A percentile compares a stretch with the other conserved stretches of the same genome.
Evolutionary conservation across 1,140 invertebrate genomes (phyloP).

Genomic region (Bombus confusus): DNA sequence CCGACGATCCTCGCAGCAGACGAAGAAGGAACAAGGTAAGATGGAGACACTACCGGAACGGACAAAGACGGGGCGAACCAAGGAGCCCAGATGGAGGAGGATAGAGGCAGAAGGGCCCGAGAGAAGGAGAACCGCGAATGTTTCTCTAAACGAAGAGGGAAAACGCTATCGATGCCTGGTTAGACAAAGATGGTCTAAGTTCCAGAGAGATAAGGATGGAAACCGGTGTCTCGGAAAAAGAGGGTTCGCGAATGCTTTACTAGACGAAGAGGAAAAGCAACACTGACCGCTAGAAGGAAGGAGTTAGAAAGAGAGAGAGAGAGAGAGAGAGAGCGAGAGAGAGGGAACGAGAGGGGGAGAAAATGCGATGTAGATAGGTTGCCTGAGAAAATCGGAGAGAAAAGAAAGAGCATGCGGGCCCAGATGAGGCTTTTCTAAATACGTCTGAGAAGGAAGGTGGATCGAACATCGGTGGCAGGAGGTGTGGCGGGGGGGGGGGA

Average conservation of each 20-base stretch:
- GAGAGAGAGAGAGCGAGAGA: slow-evolving; percentile 70
- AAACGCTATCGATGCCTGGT: not conserved
- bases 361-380: slow-evolving; percentile 43
- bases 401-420: slow-evolving; percentile 48
- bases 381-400: slow-evolving; percentile 1
- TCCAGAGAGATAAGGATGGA: not conserved
- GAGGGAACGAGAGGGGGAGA: slow-evolving; percentile 50
- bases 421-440: not conserved
- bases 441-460: slow-evolving; percentile 17
- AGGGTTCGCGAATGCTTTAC: slow-evolving; percentile 31
- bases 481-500: not conserved
- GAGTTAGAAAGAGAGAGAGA: not conserved
- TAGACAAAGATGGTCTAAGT: not conserved
- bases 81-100: slow-evolving; percentile 67
- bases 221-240: slow-evolving; percentile 71
- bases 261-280: slow-evolving; percentile 21
- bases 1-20: not conserved
- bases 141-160: slow-evolving; percentile 5
- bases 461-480: not conserved
- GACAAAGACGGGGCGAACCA: slow-evolving; percentile 70
- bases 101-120: slow-evolving; percentile 69
- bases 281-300: slow-evolving; percentile 5
- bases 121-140: slow-evolving; percentile 59
- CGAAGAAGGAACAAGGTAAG: not conserved
- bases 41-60: slow-evolving; percentile 50